A percentile compares a stretch with the other conserved stretches of the same genome.
phyloP scores from a whole-genome alignment of 2,797 vertebrate species.

The Xerus rutilus region DNA sequence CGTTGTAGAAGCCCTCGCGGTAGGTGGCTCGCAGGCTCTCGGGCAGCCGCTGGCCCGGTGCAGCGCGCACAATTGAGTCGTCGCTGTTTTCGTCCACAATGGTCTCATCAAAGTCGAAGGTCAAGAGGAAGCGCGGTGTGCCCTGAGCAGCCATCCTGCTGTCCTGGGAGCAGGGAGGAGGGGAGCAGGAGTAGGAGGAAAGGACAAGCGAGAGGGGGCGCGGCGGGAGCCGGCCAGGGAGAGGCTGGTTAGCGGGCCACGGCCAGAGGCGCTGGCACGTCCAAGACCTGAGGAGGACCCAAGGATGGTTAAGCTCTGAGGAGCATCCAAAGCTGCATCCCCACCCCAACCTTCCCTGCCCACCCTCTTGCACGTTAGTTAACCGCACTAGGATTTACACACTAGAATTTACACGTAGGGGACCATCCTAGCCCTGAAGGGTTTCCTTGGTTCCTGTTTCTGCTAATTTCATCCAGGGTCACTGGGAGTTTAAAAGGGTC shows the following conservation, averaged over 20 bases:
- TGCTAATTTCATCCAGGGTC: not conserved
- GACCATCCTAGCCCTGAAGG: not conserved
- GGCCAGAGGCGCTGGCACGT: slow-evolving; percentile 76
- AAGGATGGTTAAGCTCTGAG: slow-evolving; percentile 67
- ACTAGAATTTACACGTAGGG: not conserved
- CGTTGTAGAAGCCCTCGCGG: slow-evolving; percentile 93
- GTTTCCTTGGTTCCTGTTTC: not conserved
- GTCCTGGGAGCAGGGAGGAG: slow-evolving; percentile 84
- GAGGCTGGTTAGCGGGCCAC: slow-evolving; percentile 78
- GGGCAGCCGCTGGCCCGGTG: slow-evolving; percentile 92
- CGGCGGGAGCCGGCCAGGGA: slow-evolving; percentile 75
- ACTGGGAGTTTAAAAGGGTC: not conserved
- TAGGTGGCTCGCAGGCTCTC: slow-evolving; percentile 92
- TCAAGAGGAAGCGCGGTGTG: slow-evolving; percentile 91
- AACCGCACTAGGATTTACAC: not conserved
- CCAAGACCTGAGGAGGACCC: slow-evolving; percentile 83
- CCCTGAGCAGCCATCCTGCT: slow-evolving; percentile 78
- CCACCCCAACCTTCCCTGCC: not conserved
- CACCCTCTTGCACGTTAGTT: not conserved
- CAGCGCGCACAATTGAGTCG: slow-evolving; percentile 92
- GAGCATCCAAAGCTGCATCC: not conserved
- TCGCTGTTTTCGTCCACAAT: slow-evolving; percentile 97
- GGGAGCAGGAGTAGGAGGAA: slow-evolving; percentile 74
- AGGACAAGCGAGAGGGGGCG: slow-evolving; percentile 79
- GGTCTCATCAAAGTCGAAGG: slow-evolving; percentile 98